phyloP scores from a whole-genome alignment of 2,888 invertebrate genomes.

The Diarsia rubi region DNA sequence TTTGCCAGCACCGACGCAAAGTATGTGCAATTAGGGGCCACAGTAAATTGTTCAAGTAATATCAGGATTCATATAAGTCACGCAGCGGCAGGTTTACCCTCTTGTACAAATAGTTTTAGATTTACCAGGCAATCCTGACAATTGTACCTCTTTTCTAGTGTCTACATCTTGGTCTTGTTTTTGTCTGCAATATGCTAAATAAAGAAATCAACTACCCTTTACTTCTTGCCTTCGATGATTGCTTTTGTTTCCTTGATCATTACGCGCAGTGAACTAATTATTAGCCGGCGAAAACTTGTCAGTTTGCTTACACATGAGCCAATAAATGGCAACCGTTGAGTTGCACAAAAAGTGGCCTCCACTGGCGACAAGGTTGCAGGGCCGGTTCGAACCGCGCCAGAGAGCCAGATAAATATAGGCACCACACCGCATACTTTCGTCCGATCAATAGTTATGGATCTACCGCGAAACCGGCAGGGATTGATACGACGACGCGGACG shows the following conservation, averaged over 20 bases:
- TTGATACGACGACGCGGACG: constrained; percentile 8
- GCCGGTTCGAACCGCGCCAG: constrained; percentile 75
- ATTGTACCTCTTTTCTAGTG: neutral
- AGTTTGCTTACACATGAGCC: constrained; percentile 47
- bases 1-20: neutral
- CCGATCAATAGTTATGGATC: constrained; percentile 60
- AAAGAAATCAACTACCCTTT: constrained; percentile 16
- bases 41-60: constrained; percentile 9
- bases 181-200: neutral
- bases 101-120: neutral
- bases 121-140: neutral
- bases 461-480: constrained; percentile 27
- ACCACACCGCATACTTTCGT: constrained; percentile 67
- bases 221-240: neutral
- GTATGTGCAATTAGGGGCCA: constrained; percentile 1
- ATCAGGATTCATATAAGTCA: neutral
- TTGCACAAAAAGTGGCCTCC: constrained; percentile 80
- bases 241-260: constrained; percentile 25
- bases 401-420: constrained; percentile 65
- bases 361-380: constrained; percentile 79
- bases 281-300: constrained; percentile 23
- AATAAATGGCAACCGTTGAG: constrained; percentile 45
- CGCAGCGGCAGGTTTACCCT: neutral
- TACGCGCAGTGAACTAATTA: constrained; percentile 30
- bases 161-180: neutral